Evolutionary conservation across 2,888 invertebrate genomes (phyloP).

Genomic region (Nomada lathburiana): DNA sequence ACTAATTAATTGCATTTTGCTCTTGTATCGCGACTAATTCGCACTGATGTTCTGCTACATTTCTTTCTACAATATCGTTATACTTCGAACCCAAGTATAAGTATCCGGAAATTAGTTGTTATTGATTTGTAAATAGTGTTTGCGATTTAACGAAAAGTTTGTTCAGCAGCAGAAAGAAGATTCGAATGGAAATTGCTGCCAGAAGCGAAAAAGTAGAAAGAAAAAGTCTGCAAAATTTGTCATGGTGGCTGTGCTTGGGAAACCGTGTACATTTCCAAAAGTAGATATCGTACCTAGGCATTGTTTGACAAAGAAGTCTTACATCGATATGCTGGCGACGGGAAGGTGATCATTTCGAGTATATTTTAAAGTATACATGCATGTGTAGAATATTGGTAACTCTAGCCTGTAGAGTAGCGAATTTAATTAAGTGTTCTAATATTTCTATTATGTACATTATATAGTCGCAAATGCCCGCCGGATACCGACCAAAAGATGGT

Average conservation of each 20-base stretch:
- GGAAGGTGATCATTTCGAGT: slow-evolving; percentile 69
- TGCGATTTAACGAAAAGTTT: neutral
- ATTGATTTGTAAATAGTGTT: neutral
- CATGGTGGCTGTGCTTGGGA: slow-evolving; percentile 67
- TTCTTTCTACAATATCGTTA: no score
- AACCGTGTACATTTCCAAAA: slow-evolving; percentile 72
- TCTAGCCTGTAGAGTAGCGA: neutral
- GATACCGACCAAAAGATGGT: slow-evolving; percentile 61
- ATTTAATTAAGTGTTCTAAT: neutral
- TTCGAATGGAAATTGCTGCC: slow-evolving; percentile 68
- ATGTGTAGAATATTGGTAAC: no score
- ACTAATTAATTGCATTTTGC: no score
- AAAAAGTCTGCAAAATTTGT: slow-evolving; percentile 30
- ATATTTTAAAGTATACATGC: neutral
- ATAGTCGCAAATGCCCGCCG: slow-evolving; percentile 70
- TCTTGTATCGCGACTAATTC: no score
- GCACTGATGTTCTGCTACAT: no score
- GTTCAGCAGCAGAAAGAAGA: slow-evolving; percentile 11
- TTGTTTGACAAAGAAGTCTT: slow-evolving; percentile 74
- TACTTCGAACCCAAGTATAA: neutral
- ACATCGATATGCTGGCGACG: slow-evolving; percentile 75
- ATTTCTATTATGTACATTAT: neutral
- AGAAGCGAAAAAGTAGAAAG: slow-evolving; percentile 33
- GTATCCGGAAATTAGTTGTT: neutral
- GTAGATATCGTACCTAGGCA: slow-evolving; percentile 73